These are phyloP conservation scores for Mormyrus proboscirostris DNA, from an alignment of 2,797 vertebrate species.

Conservation along the genomic window DNA sequence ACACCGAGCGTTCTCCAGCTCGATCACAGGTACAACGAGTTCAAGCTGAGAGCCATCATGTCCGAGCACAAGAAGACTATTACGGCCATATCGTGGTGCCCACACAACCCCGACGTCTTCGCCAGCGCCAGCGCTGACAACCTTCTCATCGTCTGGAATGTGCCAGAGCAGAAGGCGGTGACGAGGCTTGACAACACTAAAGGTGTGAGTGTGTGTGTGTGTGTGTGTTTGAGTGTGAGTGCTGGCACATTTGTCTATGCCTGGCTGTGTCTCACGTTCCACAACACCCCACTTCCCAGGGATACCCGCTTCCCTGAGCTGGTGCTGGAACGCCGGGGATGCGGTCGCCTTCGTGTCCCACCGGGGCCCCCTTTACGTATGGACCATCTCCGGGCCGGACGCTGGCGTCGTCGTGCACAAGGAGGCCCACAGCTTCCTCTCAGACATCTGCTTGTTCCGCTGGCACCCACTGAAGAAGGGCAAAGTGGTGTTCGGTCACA, in stretches of 20 bases:
- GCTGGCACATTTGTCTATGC: not conserved
- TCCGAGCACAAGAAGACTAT: conserved; percentile 98
- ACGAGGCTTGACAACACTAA: conserved; percentile 81
- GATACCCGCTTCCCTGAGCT: conserved; percentile 79
- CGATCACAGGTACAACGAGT: conserved; percentile 90
- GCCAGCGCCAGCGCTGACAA: conserved; percentile 86
- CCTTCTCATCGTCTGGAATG: conserved; percentile 91
- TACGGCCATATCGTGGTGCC: conserved; percentile 93
- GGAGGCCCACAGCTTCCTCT: conserved; percentile 89
- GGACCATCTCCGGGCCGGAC: conserved; percentile 76
- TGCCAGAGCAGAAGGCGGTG: conserved; percentile 81
- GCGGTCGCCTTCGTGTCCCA: conserved; percentile 83
- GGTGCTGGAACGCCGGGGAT: conserved; percentile 83
- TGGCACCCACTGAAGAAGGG: conserved; percentile 87
- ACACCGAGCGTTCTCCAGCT: conserved; percentile 56
- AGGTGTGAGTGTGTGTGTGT: conserved; percentile 55
- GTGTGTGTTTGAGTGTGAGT: not conserved
- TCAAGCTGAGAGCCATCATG: conserved; percentile 90
- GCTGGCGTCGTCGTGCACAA: conserved; percentile 77
- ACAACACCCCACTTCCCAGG: conserved; percentile 51
- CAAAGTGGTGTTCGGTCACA: conserved; percentile 88
- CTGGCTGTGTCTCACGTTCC: conserved; percentile 10
- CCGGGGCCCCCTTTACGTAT: conserved; percentile 84
- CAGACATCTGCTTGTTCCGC: conserved; percentile 86
- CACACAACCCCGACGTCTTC: conserved; percentile 82